Evolutionary conservation across 2,797 vertebrate genomes (phyloP), one percentile per base, ranked within the genome.

Genomic region (Tympanoctomys barrerae): DNA sequence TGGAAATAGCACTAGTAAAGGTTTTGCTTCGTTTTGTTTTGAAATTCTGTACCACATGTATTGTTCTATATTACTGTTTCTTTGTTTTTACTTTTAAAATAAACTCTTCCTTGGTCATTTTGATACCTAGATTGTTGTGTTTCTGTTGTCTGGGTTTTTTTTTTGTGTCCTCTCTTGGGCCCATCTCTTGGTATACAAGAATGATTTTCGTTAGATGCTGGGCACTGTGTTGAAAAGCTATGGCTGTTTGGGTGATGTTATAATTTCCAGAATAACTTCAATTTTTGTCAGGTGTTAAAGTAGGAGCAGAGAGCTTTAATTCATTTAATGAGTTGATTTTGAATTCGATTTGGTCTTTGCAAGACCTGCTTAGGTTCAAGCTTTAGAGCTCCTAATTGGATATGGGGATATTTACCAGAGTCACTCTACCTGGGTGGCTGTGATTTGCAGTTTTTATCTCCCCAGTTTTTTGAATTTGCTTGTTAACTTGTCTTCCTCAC

Each of bases 61-160:
- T 16, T 54, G 52, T 54, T 54, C 52, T 54, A 54, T 54, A 2
- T 54, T 54, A 54, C 14, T 54, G 14, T 54, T 54, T 54, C 75
- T 81, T 81, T 87, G 79, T 59, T 83, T 79, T 36, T 92, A 11
- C 61, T 75, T 66, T 91, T 83, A 71, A 75, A 93, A 87, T 54
- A 54, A 54, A 14, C 7, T 21, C 9, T 4, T 31, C 21, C 28
- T 57, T 82, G 79, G 5, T 90, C 84, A 90, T n/a, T 90, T 18
- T 82, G 36, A 75, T 75, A 62, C 16, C 13, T 79, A 36, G 36
- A 18, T 77, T 6, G 54, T 90, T 92, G 86, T 87, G 19, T 94
- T 89, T 89, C 62, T 94, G 3, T 79, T 90, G 31, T 52, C 68
- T 90, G 0, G 39, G 2, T 42, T 42, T 42, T 42, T 42, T 42